Percentiles rank a stretch among this genome's conserved stretches.
phyloP scores from a whole-genome alignment of 2,888 invertebrate species.

The Acanthococcus lagerstroemiae region DNA sequence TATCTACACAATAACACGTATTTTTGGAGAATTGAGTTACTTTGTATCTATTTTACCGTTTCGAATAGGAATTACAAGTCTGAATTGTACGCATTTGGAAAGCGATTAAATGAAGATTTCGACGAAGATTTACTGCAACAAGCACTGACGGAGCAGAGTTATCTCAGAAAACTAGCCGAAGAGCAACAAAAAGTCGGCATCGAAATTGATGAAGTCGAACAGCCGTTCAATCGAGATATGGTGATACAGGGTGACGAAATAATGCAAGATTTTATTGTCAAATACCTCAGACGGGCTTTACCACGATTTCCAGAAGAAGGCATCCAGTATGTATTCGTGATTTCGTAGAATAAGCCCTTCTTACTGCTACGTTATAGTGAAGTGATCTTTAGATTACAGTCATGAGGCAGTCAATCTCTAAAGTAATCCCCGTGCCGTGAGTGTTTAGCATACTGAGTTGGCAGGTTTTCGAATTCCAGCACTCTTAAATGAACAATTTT shows the following conservation, averaged over 20 bases:
- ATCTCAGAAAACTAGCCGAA: slow-evolving; percentile 58
- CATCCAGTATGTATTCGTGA: slow-evolving; percentile 47
- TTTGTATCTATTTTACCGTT: too few species aligned
- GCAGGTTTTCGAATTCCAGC: too few species aligned
- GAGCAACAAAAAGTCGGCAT: slow-evolving; percentile 62
- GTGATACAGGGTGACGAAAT: slow-evolving; percentile 57
- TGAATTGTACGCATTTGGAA: slow-evolving; percentile 70
- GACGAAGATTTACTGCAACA: slow-evolving; percentile 55
- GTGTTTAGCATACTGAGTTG: too few species aligned
- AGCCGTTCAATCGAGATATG: slow-evolving; percentile 59
- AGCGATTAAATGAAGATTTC: slow-evolving; percentile 74
- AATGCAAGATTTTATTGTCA: slow-evolving; percentile 53
- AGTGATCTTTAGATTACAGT: background rate
- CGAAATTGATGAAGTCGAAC: slow-evolving; percentile 46
- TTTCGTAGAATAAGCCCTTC: background rate
- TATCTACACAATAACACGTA: too few species aligned
- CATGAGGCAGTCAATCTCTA: slow-evolving; percentile 1
- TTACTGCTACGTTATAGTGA: too few species aligned
- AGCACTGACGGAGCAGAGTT: slow-evolving; percentile 69
- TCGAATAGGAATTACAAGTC: slow-evolving; percentile 40
- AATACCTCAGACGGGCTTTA: slow-evolving; percentile 57
- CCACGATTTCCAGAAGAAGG: slow-evolving; percentile 69
- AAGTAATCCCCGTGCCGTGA: too few species aligned
- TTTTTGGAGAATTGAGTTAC: too few species aligned
- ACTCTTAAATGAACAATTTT: too few species aligned